A percentile compares a stretch with the other conserved stretches of the same genome.
phyloP scores from a whole-genome alignment of 2,113 vertebrate species.

The Alethe castanea region DNA sequence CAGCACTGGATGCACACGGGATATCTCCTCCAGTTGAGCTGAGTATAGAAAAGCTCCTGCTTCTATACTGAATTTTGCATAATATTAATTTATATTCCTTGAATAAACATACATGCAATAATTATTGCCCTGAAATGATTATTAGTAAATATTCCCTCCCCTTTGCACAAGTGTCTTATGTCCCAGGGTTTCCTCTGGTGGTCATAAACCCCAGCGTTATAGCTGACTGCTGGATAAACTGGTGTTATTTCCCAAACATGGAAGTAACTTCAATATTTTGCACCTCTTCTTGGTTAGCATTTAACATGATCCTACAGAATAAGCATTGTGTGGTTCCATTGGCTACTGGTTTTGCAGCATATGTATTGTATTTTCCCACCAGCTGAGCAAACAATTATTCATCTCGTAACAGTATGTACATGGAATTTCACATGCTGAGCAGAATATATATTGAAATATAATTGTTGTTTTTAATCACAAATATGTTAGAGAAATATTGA shows the following conservation, averaged over 20 bases:
- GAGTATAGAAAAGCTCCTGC: neutral
- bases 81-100: neutral
- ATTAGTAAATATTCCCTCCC: neutral
- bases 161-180: neutral
- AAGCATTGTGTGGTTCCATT: neutral
- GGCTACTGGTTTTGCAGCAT: neutral
- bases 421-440: neutral
- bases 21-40: neutral
- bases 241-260: neutral
- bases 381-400: neutral
- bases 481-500: neutral
- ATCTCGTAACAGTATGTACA: neutral
- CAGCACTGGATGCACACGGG: fast-evolving
- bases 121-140: neutral
- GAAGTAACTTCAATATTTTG: neutral
- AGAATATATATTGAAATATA: neutral
- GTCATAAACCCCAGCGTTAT: neutral
- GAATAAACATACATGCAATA: neutral
- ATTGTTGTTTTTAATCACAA: neutral
- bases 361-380: neutral
- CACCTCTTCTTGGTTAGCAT: neutral
- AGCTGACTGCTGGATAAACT: neutral
- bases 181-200: neutral
- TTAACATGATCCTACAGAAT: neutral
- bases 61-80: neutral